phyloP scores from a whole-genome alignment of 1,140 invertebrate genomes.

The Zaprionus capensis region DNA sequence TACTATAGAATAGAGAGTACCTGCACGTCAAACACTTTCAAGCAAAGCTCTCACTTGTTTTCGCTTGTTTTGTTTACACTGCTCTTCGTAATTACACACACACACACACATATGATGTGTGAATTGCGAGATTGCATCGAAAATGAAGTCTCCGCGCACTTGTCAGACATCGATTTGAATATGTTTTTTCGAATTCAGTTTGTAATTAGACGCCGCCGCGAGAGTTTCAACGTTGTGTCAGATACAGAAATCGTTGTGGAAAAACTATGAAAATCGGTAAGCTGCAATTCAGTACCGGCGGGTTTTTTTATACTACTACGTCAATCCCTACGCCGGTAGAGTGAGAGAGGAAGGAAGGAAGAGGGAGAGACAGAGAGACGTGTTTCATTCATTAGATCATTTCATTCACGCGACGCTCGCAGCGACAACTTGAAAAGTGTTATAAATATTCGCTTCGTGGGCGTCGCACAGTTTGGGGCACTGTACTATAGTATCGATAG shows the following conservation, averaged over 20 bases:
- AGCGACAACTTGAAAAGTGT: constrained; percentile 27
- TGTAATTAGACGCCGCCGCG: constrained; percentile 57
- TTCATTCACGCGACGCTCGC: constrained; percentile 48
- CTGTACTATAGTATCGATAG: constrained; percentile 31
- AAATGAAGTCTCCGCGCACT: constrained; percentile 50
- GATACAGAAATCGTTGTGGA: constrained; percentile 14
- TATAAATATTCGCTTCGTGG: constrained; percentile 48
- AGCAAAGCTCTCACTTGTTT: background rate
- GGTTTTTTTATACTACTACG: constrained; percentile 51
- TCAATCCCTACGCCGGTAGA: constrained; percentile 44
- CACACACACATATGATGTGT: constrained; percentile 25
- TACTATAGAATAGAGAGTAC: background rate
- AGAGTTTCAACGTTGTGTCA: constrained; percentile 44
- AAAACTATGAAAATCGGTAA: constrained; percentile 72
- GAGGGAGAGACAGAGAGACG: constrained; percentile 19
- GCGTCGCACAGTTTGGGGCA: constrained; percentile 41
- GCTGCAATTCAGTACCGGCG: constrained; percentile 37
- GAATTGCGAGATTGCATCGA: constrained; percentile 49
- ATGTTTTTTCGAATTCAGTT: constrained; percentile 65
- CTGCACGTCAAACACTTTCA: background rate
- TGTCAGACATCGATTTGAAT: constrained; percentile 68
- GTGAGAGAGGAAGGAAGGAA: constrained; percentile 1
- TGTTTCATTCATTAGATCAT: constrained; percentile 76
- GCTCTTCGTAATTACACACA: constrained; percentile 49
- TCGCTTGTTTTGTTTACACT: constrained; percentile 22